A percentile compares a stretch with the other conserved stretches of the same genome.
Conservation (phyloP, 1,140 invertebrate species). For the Drosophila eugracilis region DNA sequence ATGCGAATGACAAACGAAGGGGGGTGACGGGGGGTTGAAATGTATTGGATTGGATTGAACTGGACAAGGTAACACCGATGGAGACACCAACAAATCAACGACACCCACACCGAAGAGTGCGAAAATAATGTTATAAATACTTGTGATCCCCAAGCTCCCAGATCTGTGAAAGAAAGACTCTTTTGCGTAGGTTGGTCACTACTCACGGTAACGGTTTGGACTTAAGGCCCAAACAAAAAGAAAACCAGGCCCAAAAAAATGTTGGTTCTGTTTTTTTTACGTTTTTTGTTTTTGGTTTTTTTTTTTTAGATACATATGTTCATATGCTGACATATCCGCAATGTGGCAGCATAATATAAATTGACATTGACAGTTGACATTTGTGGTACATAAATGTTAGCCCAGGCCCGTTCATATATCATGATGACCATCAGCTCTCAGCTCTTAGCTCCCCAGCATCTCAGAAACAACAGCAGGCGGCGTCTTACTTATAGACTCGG, state of each 20-base stretch:
- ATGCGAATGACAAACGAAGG: slow-evolving; percentile 48
- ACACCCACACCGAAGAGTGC: slow-evolving; percentile 55
- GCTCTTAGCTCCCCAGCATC: slow-evolving; percentile 14
- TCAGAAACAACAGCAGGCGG: slow-evolving; percentile 68
- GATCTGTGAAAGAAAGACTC: slow-evolving; percentile 26
- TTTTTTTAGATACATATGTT: slow-evolving; percentile 77
- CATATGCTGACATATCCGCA: slow-evolving; percentile 79
- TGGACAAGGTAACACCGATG: slow-evolving; percentile 24
- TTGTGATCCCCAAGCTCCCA: slow-evolving; percentile 53
- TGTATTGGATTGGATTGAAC: slow-evolving; percentile 22
- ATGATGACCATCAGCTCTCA: slow-evolving; percentile 53
- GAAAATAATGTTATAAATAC: slow-evolving; percentile 81
- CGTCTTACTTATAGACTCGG: slow-evolving; percentile 72
- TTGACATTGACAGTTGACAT: slow-evolving; percentile 82
- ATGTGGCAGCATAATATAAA: slow-evolving; percentile 82
- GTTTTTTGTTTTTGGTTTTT: slow-evolving; percentile 34
- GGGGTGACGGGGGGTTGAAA: slow-evolving; percentile 6
- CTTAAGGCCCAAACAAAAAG: slow-evolving; percentile 52
- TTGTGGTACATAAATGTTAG: slow-evolving; percentile 82
- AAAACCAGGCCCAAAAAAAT: slow-evolving; percentile 29
- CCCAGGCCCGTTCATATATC: slow-evolving; percentile 76
- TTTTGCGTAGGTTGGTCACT: slow-evolving; percentile 66
- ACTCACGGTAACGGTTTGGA: slow-evolving; percentile 52
- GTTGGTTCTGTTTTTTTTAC: slow-evolving; percentile 33
- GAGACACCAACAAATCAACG: slow-evolving; percentile 49